phyloP scores from a whole-genome alignment of 2,797 vertebrate species.

The Bufotes viridis region DNA sequence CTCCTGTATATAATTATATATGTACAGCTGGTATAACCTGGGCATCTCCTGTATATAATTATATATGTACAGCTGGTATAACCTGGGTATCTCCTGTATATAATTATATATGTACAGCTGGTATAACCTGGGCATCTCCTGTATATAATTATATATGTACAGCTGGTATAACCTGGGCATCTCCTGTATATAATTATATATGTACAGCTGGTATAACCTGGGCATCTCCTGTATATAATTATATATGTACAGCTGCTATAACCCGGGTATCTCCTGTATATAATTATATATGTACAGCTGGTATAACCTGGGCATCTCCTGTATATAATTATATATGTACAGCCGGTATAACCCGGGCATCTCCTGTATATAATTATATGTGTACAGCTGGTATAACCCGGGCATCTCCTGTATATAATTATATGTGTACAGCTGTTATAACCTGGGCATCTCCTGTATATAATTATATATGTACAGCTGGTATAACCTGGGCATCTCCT shows the following conservation, averaged over 20 bases:
- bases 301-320: background rate
- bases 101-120: too few relatives aligned
- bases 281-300: too few relatives aligned
- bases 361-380: too few relatives aligned
- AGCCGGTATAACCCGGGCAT: background rate
- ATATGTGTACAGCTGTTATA: background rate
- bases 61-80: background rate
- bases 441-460: background rate
- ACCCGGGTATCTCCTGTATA: background rate
- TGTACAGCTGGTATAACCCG: background rate
- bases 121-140: background rate
- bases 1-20: too few relatives aligned
- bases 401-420: background rate
- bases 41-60: background rate
- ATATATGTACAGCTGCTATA: background rate
- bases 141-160: background rate
- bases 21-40: background rate
- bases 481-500: background rate
- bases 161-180: background rate
- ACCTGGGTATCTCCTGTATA: background rate
- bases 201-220: background rate
- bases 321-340: background rate
- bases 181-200: too few relatives aligned
- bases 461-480: too few relatives aligned
- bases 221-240: background rate